Percentiles rank a stretch among this genome's conserved stretches.
These are phyloP conservation scores for Tachina fera DNA, from an alignment of 2,888 invertebrate species.

Conservation along the genomic window DNA sequence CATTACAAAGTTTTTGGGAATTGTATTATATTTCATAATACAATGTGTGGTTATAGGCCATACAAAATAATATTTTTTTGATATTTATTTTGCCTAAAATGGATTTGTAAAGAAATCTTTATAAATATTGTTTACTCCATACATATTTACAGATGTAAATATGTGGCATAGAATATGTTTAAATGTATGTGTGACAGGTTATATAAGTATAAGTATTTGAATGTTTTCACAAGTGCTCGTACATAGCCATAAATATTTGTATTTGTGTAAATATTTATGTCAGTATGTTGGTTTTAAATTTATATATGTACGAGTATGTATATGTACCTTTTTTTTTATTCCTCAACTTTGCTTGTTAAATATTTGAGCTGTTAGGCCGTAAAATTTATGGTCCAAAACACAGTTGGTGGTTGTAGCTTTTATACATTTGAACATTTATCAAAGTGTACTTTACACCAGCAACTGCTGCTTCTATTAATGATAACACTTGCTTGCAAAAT, in stretches of 20 bases:
- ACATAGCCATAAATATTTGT: not conserved
- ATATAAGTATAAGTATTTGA: not conserved
- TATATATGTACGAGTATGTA: too few relatives aligned
- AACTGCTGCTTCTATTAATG: conserved; percentile 26
- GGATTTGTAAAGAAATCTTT: conserved; percentile 50
- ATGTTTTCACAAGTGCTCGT: not conserved
- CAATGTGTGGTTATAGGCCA: too few relatives aligned
- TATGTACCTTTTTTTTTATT: conserved; percentile 4
- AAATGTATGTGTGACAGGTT: not conserved
- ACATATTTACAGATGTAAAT: not conserved
- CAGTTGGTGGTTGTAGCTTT: conserved; percentile 51
- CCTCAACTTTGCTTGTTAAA: conserved; percentile 50
- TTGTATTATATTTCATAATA: too few relatives aligned
- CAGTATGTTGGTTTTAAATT: conserved; percentile 41
- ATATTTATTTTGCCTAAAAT: conserved; percentile 45
- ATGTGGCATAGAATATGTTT: conserved; percentile 19
- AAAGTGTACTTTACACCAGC: conserved; percentile 52
- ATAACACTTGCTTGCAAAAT: conserved; percentile 8
- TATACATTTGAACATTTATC: conserved; percentile 61
- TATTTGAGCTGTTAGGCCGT: conserved; percentile 59
- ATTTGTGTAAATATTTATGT: conserved; percentile 22
- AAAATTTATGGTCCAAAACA: conserved; percentile 57
- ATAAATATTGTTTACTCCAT: conserved; percentile 3
- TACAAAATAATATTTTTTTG: not conserved
- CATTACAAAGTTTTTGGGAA: too few relatives aligned